Evolutionary conservation across 2,113 vertebrate species (phyloP), one percentile per base, ranked within the genome.

Genomic region (Sturnus vulgaris): DNA sequence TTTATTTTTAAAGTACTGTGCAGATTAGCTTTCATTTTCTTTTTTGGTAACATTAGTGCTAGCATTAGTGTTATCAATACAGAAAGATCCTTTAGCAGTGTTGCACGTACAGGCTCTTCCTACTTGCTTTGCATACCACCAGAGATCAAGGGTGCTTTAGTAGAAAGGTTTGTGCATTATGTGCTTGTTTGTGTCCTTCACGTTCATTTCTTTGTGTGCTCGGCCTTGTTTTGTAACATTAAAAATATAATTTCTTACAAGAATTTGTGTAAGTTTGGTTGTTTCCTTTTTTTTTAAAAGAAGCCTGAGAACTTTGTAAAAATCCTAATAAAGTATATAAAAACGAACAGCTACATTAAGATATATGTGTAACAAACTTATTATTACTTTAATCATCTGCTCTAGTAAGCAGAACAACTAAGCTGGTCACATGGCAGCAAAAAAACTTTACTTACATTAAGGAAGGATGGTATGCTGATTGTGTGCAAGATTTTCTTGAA

Each of bases 401-500:
- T 53, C 18, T 16, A 16, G 14, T 25, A 84, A 81, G 47, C 31
- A 76, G 5, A 91, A 39, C n/a, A 82, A 20, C 17, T 76, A 31
- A 90, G 73, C 31, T 49, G n/a, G 64, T 78, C 66, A 76, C 20
- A 49, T 3, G 22, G 6, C 15, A 78, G 44, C 24, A 39, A 18
- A n/a, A 90, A 18, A n/a, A 90, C 70, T 61, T 66, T 78, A 92
- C 98, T 98, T 88, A 98, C 98, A 55, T 98, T 98, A 95, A 99
- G 97, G 93, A 99, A 98, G 46, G 99, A 94, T 24, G 99, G 98
- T 18, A 98, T 98, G 49, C 93, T 98, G 96, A 99, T 98, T 30
- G 98, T 98, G 90, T 98, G 98, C 81, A 99, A 98, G 57, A 99
- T 98, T 92, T 98, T 99, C 91, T 98, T 98, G 93, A 99, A 98